Percentiles rank a stretch among this genome's conserved stretches.
Evolutionary conservation across 1,140 invertebrate genomes (phyloP).

Genomic region (Gryllus bimaculatus): DNA sequence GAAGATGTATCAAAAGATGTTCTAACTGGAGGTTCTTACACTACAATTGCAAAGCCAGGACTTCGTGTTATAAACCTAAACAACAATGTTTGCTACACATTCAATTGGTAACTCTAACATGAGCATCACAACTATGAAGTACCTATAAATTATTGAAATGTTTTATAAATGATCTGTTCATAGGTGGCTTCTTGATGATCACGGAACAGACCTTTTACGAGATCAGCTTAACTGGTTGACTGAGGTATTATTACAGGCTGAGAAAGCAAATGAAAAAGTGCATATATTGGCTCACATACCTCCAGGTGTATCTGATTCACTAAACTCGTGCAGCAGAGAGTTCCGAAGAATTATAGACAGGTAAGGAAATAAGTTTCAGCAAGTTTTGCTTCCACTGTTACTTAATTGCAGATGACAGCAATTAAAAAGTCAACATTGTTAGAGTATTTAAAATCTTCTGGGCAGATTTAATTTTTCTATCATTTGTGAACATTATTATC

Average conservation of each 20-base stretch:
- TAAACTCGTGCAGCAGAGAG: slow-evolving; percentile 53
- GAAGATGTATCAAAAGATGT: slow-evolving; percentile 49
- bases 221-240: slow-evolving; percentile 71
- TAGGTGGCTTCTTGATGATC: not conserved
- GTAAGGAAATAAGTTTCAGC: slow-evolving; percentile 19
- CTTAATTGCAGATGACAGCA: not conserved
- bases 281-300: slow-evolving; percentile 80
- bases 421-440: not conserved
- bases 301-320: slow-evolving; percentile 55
- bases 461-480: no score
- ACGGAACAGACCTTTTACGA: slow-evolving; percentile 29
- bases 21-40: slow-evolving; percentile 58
- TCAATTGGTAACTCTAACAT: slow-evolving; percentile 51
- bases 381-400: not conserved
- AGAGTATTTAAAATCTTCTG: not conserved
- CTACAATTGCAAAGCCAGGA: slow-evolving; percentile 47
- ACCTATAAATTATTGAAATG: no score
- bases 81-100: slow-evolving; percentile 60
- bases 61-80: slow-evolving; percentile 65
- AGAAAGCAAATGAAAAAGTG: slow-evolving; percentile 58
- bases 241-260: slow-evolving; percentile 55
- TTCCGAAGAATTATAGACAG: slow-evolving; percentile 45
- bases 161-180: slow-evolving; percentile 32
- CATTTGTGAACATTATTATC: no score
- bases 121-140: no score